Evolutionary conservation across 2,113 vertebrate species (phyloP), one percentile per base, ranked within the genome.

Genomic region (Leptosomus discolor): DNA sequence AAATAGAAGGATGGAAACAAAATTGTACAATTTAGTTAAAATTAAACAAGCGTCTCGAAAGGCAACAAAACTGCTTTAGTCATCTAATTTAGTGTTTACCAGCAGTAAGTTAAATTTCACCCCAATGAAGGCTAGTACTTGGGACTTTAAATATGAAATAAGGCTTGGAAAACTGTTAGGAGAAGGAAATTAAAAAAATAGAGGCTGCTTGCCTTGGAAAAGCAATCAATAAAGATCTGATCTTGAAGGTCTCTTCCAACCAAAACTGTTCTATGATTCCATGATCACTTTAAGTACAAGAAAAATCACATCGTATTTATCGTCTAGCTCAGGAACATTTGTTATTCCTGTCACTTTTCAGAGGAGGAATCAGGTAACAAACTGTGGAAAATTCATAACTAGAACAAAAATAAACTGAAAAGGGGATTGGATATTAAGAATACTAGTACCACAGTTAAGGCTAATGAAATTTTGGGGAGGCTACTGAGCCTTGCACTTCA

Each of bases 41-140:
- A 61, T 32, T 34, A 50, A 57, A 61, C 7, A 22, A n/a, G 6
- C 30, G 15, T 51, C 80, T 90, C 45, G 51, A 65, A 77, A 91
- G 45, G 18, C 29, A 89, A n/a, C 29, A 79, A 76, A 84, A 41
- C 6, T 30, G 34, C 20, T 87, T 69, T n/a, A 85, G 21, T 41
- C 3, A 53, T 37, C 48, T 65, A 21, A 46, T 64, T 69, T 39
- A 54, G 45, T 45, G 24, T 82, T 82, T 79, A 41, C 24, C 32
- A 63, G 30, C 32, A 88, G 0, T 32, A 82, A 78, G 32, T 37
- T 58, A 67, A 43, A 84, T 43, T 74, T 81, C 46, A 57, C 14
- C 15, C 12, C 0, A 0, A 56, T 45, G 15, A 87, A 46, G 14
- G 18, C 9, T 65, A 22, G 13, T 41, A 53, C 15, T 54, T 58